These are phyloP conservation scores for Hartigia nigra DNA, from an alignment of 2,888 invertebrate genomes.

Conservation along the genomic window DNA sequence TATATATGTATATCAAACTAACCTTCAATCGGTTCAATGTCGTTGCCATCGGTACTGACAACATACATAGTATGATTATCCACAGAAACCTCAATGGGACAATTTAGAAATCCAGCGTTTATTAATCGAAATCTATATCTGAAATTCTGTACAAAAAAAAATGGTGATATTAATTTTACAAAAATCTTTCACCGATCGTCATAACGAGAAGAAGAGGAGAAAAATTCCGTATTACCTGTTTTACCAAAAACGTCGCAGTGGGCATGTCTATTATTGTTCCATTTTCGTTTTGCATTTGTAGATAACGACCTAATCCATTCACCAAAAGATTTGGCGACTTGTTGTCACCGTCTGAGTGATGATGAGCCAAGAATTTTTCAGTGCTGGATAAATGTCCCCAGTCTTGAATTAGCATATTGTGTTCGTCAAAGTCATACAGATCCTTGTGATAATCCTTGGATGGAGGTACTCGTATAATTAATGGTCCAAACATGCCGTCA, in stretches of 20 bases:
- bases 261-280: slow-evolving; percentile 68
- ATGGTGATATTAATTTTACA: background rate
- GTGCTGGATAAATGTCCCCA: slow-evolving; percentile 83
- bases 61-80: slow-evolving; percentile 84
- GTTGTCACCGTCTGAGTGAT: slow-evolving; percentile 84
- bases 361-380: slow-evolving; percentile 84
- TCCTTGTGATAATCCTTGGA: slow-evolving; percentile 73
- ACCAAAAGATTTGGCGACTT: slow-evolving; percentile 84
- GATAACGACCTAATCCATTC: slow-evolving; percentile 81
- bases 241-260: slow-evolving; percentile 74
- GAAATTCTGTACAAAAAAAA: slow-evolving; percentile 69
- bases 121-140: slow-evolving; percentile 85
- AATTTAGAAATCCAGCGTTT: slow-evolving; percentile 89
- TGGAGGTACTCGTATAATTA: slow-evolving; percentile 79
- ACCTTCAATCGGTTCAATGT: slow-evolving; percentile 81
- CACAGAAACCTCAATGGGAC: slow-evolving; percentile 85
- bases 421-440: slow-evolving; percentile 85
- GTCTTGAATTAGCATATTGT: slow-evolving; percentile 82
- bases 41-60: slow-evolving; percentile 83
- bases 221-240: slow-evolving; percentile 68
- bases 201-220: background rate
- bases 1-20: slow-evolving; percentile 36
- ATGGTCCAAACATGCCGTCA: slow-evolving; percentile 84
- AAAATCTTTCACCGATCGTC: background rate
- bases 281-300: slow-evolving; percentile 60